A percentile compares a stretch with the other conserved stretches of the same genome.
phyloP scores from a whole-genome alignment of 2,113 vertebrate species.

The Hippolais icterina region DNA sequence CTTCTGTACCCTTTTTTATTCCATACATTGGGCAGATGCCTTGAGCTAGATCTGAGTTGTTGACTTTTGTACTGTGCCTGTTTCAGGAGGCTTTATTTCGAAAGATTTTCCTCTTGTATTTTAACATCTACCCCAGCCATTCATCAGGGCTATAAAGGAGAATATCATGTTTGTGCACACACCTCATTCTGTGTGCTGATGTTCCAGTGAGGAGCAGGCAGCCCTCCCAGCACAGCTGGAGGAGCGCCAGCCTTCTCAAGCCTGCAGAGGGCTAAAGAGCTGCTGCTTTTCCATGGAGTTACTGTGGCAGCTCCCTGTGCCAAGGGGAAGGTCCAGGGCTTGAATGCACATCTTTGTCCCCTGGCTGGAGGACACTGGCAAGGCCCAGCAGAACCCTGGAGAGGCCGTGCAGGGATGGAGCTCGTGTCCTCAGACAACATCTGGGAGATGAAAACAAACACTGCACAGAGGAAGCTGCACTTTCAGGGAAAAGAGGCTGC shows the following conservation, averaged over 20 bases:
- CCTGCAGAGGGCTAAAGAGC: not conserved
- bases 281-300: not conserved
- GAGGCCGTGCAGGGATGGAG: not conserved
- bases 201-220: not conserved
- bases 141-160: not conserved
- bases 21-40: not conserved
- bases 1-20: not conserved
- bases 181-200: rapidly evolving
- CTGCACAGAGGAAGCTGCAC: not conserved
- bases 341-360: not conserved
- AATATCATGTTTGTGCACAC: not conserved
- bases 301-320: not conserved
- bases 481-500: not conserved
- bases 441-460: not conserved
- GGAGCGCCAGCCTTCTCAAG: not conserved
- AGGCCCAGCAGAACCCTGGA: not conserved
- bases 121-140: not conserved
- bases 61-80: not conserved
- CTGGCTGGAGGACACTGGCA: not conserved
- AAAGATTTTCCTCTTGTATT: not conserved
- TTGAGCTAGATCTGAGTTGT: not conserved
- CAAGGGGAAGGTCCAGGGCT: not conserved
- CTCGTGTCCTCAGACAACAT: not conserved
- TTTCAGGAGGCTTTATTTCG: not conserved
- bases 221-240: not conserved